Evolutionary conservation across 2,888 invertebrate species (phyloP).

Genomic region (Himalopsyche kuldschensis): DNA sequence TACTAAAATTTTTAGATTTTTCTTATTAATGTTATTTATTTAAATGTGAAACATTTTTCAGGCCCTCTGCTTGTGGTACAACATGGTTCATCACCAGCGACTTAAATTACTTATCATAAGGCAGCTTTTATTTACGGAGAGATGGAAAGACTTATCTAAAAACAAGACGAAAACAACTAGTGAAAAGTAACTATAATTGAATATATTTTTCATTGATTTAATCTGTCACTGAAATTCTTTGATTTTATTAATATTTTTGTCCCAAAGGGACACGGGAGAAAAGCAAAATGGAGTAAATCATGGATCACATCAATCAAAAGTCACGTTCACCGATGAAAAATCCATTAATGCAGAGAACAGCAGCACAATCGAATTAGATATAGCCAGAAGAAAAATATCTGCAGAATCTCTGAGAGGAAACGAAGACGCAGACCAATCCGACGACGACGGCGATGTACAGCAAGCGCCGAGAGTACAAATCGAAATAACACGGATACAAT

Average conservation of each 20-base stretch:
- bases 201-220: neutral
- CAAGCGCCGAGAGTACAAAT: conserved; percentile 27
- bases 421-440: conserved; percentile 15
- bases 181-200: neutral
- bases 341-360: conserved; percentile 56
- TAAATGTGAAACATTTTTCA: conserved; percentile 46
- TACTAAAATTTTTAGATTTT: too few species aligned
- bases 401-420: neutral
- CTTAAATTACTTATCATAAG: conserved; percentile 77
- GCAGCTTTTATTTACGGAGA: conserved; percentile 56
- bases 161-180: conserved; percentile 12
- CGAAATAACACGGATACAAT: conserved; percentile 33
- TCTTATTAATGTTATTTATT: conserved; percentile 50
- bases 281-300: neutral
- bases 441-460: conserved; percentile 30
- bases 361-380: conserved; percentile 43
- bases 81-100: conserved; percentile 82
- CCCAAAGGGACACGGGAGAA: neutral
- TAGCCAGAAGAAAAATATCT: neutral
- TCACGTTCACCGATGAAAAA: conserved; percentile 41
- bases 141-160: conserved; percentile 16
- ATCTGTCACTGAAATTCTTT: neutral
- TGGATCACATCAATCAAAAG: conserved; percentile 5
- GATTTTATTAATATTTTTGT: neutral
- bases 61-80: conserved; percentile 91